Evolutionary conservation across 2,888 invertebrate species (phyloP), one percentile per base, ranked within the genome.

Genomic region (Trichopria drosophilae): DNA sequence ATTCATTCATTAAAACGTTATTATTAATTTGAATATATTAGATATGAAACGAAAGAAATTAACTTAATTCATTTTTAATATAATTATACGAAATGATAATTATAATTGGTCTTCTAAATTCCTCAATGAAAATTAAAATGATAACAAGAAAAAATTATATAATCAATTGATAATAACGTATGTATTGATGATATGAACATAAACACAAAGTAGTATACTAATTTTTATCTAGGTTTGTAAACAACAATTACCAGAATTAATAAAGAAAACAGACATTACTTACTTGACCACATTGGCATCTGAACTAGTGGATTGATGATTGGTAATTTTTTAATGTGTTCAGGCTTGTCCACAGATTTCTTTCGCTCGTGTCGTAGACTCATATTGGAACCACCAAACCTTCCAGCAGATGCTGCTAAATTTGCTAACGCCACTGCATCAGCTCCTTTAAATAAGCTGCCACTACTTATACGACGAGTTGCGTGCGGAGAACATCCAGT

Each of bases 261-360:
- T 26, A 13, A 41, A n/a, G n/a, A n/a, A n/a, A n/a, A 32, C 4
- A 18, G 29, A 16, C 0, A 4, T 37, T 12, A 74, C 82, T 79
- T 77, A 86, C 86, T 85, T 57, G 93, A 93, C 93, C 93, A 93
- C 61, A 88, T 87, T 5, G 93, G 93, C 42, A 92, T 78, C 56
- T 86, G 83, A 19, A 93, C 93, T 31, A 93, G 76, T 0, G 93
- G 93, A 77, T 93, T 93, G 60, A 93, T 93, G 56, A 93, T 93
- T 1, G 93, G 93, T 43, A 93, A 77, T 57, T 84, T 85, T 66
- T 87, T 90, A 31, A 56, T 63, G 15, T 75, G 76, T 36, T 71
- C 72, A 10, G 80, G 79, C 58, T 79, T 81, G 13, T 83, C 82
- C 41, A 82, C 81, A 0, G 81, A 79, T 20, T 81, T 81, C 6